Percentiles rank a stretch among this genome's conserved stretches.
phyloP scores from a whole-genome alignment of 2,113 vertebrate genomes.

The Petrocephalus zakoni region DNA sequence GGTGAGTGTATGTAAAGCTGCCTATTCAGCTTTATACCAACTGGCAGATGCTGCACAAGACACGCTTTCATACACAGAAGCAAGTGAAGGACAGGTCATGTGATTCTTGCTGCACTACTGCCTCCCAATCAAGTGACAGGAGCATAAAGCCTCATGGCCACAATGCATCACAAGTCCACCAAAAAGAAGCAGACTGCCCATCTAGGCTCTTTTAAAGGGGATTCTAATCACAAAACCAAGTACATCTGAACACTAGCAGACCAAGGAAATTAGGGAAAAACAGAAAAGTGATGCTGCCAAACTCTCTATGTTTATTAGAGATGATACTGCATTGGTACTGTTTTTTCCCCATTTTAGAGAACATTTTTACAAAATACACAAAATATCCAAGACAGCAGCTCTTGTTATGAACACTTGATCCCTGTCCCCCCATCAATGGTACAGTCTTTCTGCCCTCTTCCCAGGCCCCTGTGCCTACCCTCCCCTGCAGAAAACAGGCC shows the following conservation, averaged over 20 bases:
- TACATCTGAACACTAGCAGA: neutral
- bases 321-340: slow-evolving; percentile 51
- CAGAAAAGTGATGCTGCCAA: slow-evolving; percentile 24
- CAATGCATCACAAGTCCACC: neutral
- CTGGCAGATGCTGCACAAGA: neutral
- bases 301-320: slow-evolving; percentile 61
- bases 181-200: neutral
- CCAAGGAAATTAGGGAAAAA: neutral
- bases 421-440: neutral
- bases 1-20: neutral
- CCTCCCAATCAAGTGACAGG: neutral
- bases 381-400: slow-evolving; percentile 48
- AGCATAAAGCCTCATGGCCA: neutral
- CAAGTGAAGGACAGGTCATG: neutral
- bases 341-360: slow-evolving; percentile 31
- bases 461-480: neutral
- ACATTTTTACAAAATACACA: slow-evolving; percentile 50
- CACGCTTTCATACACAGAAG: neutral
- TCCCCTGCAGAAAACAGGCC: neutral
- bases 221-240: neutral
- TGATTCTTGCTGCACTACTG: neutral
- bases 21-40: neutral
- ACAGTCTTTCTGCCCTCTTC: neutral
- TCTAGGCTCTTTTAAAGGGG: neutral
- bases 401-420: slow-evolving; percentile 28